These are phyloP conservation scores for Hyperoplus lanceolatus DNA, from an alignment of 2,797 vertebrate genomes.

Conservation along the genomic window DNA sequence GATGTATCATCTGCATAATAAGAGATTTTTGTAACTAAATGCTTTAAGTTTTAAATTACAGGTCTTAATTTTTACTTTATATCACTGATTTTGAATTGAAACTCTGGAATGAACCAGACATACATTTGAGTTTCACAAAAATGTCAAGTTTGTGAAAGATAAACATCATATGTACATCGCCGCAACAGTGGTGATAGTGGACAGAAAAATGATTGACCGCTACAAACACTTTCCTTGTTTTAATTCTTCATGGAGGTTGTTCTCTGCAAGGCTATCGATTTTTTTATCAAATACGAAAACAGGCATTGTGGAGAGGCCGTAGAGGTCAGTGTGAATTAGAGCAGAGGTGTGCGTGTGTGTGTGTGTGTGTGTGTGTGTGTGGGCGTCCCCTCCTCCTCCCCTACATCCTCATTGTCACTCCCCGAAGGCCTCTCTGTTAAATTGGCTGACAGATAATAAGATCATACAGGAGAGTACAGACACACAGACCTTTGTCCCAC, in stretches of 20 bases:
- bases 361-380: slow-evolving; percentile 23
- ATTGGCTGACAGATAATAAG: slow-evolving; percentile 85
- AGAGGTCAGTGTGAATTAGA: slow-evolving; percentile 84
- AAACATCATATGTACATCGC: slow-evolving; percentile 25
- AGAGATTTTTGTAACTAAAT: neutral
- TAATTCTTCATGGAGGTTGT: slow-evolving; percentile 80
- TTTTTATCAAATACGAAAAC: slow-evolving; percentile 85
- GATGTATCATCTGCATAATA: slow-evolving; percentile 16
- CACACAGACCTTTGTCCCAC: slow-evolving; percentile 75
- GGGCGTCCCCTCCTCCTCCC: slow-evolving; percentile 57
- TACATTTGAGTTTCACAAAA: neutral
- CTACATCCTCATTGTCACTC: slow-evolving; percentile 81
- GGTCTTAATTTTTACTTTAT: neutral
- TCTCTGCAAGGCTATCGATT: slow-evolving; percentile 81
- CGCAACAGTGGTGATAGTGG: slow-evolving; percentile 42
- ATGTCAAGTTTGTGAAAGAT: slow-evolving; percentile 16
- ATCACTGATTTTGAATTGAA: neutral
- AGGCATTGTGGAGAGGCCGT: slow-evolving; percentile 75
- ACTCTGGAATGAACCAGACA: slow-evolving; percentile 7
- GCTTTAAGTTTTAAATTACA: neutral
- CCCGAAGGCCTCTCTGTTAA: slow-evolving; percentile 85
- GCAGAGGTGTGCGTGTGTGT: slow-evolving; percentile 65
- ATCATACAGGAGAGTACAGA: slow-evolving; percentile 81
- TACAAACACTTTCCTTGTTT: slow-evolving; percentile 76
- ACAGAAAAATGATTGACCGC: slow-evolving; percentile 74